These are phyloP conservation scores for Rhinoderma darwinii DNA, from an alignment of 2,113 vertebrate species.

Conservation along the genomic window DNA sequence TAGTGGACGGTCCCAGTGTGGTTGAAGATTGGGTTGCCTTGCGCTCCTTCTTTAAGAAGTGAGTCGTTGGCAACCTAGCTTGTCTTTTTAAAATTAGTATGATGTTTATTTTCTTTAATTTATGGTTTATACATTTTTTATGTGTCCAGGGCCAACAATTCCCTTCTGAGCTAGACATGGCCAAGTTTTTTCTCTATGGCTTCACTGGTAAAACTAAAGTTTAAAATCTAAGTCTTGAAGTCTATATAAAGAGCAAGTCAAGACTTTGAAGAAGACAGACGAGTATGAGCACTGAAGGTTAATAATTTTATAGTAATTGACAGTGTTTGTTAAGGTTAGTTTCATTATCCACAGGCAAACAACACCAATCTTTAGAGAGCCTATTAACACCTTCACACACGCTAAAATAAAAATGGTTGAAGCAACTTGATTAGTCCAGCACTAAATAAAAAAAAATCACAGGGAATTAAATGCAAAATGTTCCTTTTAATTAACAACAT, in stretches of 20 bases:
- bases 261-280: neutral
- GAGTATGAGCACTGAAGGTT: neutral
- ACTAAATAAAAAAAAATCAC: conserved; percentile 11
- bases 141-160: neutral
- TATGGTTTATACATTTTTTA: neutral
- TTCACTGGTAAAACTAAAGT: neutral
- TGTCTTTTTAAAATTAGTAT: no score
- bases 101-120: no score
- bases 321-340: conserved; percentile 41
- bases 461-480: conserved; percentile 48
- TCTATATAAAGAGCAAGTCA: neutral
- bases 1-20: no score
- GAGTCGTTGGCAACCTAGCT: no score
- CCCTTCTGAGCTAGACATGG: neutral
- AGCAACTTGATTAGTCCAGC: conserved; percentile 24
- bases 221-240: no score
- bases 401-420: conserved; percentile 20
- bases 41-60: no score
- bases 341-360: conserved; percentile 40
- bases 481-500: conserved; percentile 48
- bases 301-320: conserved; percentile 8
- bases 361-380: conserved; percentile 37
- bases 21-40: no score
- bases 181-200: neutral
- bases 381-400: conserved; percentile 46